Conservation (phyloP, 2,113 vertebrate genomes). For the Fregata magnificens region DNA sequence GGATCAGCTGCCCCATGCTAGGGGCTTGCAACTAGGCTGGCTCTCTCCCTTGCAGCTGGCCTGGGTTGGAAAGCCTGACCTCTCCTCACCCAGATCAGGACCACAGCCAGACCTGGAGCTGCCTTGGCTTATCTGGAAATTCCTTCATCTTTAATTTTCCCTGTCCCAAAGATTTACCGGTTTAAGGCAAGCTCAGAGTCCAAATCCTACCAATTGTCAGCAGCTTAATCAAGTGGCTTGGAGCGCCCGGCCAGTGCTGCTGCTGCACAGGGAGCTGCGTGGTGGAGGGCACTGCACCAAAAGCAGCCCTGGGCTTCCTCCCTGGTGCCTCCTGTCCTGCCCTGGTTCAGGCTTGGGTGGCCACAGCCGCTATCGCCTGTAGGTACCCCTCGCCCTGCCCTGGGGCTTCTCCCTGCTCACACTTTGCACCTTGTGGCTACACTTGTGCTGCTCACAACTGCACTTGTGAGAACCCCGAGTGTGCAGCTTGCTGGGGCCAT, state of each 20-base stretch:
- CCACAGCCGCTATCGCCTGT: neutral
- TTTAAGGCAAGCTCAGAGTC: slow-evolving; percentile 47
- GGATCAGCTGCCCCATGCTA: rapidly evolving
- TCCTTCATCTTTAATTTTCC: slow-evolving; percentile 59
- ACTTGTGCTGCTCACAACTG: neutral
- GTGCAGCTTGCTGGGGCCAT: rapidly evolving
- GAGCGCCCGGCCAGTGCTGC: neutral
- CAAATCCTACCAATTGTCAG: neutral
- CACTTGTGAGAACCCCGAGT: neutral
- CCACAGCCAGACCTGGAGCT: neutral
- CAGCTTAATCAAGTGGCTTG: slow-evolving; percentile 39
- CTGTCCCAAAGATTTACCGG: slow-evolving; percentile 13
- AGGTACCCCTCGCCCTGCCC: neutral
- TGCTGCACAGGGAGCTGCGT: neutral
- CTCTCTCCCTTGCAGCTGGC: neutral
- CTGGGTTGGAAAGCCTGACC: neutral
- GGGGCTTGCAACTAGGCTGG: neutral
- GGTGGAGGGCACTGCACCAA: neutral
- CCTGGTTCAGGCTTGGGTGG: neutral
- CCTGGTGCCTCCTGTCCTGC: neutral
- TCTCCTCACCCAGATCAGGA: slow-evolving; percentile 8
- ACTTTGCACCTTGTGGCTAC: neutral
- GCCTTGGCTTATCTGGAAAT: slow-evolving; percentile 41
- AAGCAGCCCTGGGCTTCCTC: neutral
- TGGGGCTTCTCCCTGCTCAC: neutral